phyloP scores from a whole-genome alignment of 2,888 invertebrate genomes.

The Dione juno region DNA sequence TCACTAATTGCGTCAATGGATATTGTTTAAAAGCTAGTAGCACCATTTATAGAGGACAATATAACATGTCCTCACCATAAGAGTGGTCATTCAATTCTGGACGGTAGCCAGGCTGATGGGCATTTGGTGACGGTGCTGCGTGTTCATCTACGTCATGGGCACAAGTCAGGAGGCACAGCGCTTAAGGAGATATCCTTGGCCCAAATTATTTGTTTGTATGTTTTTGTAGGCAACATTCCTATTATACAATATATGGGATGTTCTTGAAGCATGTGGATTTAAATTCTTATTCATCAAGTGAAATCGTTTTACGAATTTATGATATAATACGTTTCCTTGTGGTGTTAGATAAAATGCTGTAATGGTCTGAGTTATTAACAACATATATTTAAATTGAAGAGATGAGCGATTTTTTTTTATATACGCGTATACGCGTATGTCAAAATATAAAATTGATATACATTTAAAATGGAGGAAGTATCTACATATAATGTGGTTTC shows the following conservation, averaged over 20 bases:
- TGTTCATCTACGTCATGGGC: conserved; percentile 30
- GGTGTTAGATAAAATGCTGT: neutral
- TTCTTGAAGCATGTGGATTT: neutral
- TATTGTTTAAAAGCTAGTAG: conserved; percentile 12
- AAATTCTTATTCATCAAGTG: neutral
- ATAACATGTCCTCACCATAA: conserved; percentile 25
- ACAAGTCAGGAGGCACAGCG: conserved; percentile 38
- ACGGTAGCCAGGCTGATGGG: conserved; percentile 52
- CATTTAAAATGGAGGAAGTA: no score
- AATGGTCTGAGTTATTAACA: neutral
- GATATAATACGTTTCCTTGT: neutral
- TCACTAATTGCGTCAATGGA: conserved; percentile 30
- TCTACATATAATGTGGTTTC: no score
- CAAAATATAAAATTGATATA: no score
- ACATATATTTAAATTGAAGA: neutral
- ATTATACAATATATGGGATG: no score
- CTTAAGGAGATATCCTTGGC: neutral
- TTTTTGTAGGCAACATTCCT: no score
- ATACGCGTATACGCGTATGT: no score
- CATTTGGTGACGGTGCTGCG: conserved; percentile 45
- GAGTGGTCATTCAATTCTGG: conserved; percentile 45
- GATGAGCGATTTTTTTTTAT: neutral
- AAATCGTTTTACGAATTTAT: neutral
- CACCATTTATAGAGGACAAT: conserved; percentile 44
- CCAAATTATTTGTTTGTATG: neutral